Base-by-base conservation (phyloP, 1,140 invertebrate genomes). In the Eurosta solidaginis region DNA sequence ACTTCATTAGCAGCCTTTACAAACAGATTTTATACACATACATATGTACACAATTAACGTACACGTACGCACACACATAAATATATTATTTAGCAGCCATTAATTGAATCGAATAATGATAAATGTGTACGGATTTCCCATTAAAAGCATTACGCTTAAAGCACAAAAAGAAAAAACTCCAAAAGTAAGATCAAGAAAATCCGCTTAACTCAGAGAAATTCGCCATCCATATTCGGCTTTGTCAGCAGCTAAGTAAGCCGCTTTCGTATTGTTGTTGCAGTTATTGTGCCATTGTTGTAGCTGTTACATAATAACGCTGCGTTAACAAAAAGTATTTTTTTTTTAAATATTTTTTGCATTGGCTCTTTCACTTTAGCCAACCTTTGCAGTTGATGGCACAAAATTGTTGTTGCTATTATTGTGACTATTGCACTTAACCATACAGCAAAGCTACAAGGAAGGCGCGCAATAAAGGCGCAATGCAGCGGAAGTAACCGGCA, bases 31-130 rank as follows among this genome's bases (percentile, higher is more conserved):
- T 27, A 10, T 12, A 5, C 25, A 12, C 5, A 29, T 25, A 25
- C 25, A 1, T 1, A 54, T 2, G 14, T 22, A 17, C 59, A 22
- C 0, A 68, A 2, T n/a, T n/a, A n/a, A n/a, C n/a, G n/a, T n/a
- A 22, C 17, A 20, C 59, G 22, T 17, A 40, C 59, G 22, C 59
- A 63, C 33, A 54, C 3, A 10, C 27, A 52, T 14, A 22, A 22
- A 52, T 25, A 52, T 12, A 25, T 25, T 4, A 20, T 22, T 52
- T 12, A 20, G 22, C 59, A 68, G 20, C 59, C 59, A 68, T 68
- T 68, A 68, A 68, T 68, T 68, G 33, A 68, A 68, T 68, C 59
- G 59, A 68, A 68, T 68, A 68, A 68, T 68, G 59, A 68, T 68
- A 68, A 68, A 68, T 68, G 59, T 68, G 59, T 42, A 33, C 59